A percentile compares a stretch with the other conserved stretches of the same genome.
These are phyloP conservation scores for Heliangelus exortis DNA, from an alignment of 2,797 vertebrate species.

Conservation along the genomic window DNA sequence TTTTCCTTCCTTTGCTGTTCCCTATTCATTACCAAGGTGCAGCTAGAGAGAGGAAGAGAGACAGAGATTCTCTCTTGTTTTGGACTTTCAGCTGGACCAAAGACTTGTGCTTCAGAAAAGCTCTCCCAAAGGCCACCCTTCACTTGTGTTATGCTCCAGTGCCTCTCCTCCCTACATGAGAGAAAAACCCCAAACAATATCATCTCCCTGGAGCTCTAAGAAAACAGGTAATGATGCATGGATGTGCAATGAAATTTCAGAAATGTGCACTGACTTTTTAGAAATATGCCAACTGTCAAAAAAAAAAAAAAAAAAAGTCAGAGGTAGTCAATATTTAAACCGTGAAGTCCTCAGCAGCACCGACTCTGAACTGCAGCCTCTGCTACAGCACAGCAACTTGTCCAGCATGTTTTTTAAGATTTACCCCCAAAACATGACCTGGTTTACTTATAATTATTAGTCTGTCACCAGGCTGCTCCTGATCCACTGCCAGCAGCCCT, in stretches of 20 bases:
- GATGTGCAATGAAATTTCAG: conserved; percentile 68
- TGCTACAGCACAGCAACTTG: background rate
- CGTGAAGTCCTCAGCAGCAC: background rate
- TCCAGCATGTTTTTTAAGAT: conserved; percentile 17
- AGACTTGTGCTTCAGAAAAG: conserved; percentile 45
- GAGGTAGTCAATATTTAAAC: no score
- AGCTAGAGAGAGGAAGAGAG: background rate
- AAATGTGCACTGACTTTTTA: conserved; percentile 70
- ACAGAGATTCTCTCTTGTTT: conserved; percentile 32
- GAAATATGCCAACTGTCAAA: conserved; percentile 59
- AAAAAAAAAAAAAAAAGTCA: no score
- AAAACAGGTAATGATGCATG: conserved; percentile 53
- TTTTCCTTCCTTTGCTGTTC: background rate
- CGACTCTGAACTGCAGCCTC: background rate
- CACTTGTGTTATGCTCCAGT: conserved; percentile 12
- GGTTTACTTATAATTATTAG: background rate
- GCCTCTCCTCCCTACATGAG: conserved; percentile 20
- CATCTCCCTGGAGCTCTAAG: conserved; percentile 11
- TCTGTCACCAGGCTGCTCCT: background rate
- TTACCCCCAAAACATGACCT: background rate
- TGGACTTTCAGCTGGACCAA: conserved; percentile 33
- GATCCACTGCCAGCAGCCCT: background rate
- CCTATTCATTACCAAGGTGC: conserved; percentile 39
- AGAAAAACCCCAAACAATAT: conserved; percentile 52
- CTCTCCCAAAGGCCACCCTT: conserved; percentile 29